Conservation (phyloP, 1,140 invertebrate species). For the Apis florea region DNA sequence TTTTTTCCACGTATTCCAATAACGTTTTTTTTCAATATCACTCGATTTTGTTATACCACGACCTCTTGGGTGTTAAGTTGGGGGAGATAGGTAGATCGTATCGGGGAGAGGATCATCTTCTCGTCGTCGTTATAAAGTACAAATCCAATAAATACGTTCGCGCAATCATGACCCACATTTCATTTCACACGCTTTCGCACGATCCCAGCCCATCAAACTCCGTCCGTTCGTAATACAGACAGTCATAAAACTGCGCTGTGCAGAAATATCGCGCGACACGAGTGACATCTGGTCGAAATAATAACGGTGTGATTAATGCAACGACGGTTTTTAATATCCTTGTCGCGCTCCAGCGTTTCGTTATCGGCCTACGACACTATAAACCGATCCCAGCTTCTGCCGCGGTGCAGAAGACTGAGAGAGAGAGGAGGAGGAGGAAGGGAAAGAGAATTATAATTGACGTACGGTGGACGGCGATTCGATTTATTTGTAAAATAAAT, state of each 20-base stretch:
- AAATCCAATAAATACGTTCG: neutral
- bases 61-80: too few species aligned
- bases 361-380: slow-evolving; percentile 27
- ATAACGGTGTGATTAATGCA: slow-evolving; percentile 12
- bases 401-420: neutral
- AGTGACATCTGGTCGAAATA: slow-evolving; percentile 15
- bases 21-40: too few species aligned
- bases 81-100: too few species aligned
- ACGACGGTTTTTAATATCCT: slow-evolving; percentile 1
- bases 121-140: neutral
- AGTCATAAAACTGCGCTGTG: too few species aligned
- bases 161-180: neutral
- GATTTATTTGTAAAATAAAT: slow-evolving; percentile 39
- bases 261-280: neutral
- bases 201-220: too few species aligned
- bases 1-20: too few species aligned
- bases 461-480: slow-evolving; percentile 11
- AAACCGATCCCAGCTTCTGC: slow-evolving; percentile 20
- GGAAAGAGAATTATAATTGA: slow-evolving; percentile 35
- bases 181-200: too few species aligned
- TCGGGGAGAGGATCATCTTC: neutral
- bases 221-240: too few species aligned
- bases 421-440: too few species aligned
- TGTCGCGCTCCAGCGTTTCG: slow-evolving; percentile 19
- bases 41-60: too few species aligned